These are phyloP conservation scores for Mantis religiosa DNA, from an alignment of 2,888 invertebrate genomes.

Conservation along the genomic window DNA sequence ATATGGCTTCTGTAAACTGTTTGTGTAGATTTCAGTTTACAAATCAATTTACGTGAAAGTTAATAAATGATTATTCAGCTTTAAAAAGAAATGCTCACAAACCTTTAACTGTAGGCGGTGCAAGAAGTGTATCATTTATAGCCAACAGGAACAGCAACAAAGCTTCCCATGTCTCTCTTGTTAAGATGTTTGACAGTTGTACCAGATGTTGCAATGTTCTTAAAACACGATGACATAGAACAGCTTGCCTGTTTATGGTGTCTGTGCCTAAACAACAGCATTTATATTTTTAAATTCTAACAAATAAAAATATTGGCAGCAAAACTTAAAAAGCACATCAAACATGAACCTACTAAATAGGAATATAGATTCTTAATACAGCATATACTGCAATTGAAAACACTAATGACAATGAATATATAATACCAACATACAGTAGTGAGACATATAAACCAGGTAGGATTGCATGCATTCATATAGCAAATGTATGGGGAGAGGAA, in stretches of 20 bases:
- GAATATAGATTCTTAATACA: too few species aligned
- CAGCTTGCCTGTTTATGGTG: conserved; percentile 87
- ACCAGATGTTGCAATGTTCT: conserved; percentile 78
- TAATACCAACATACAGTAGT: too few species aligned
- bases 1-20: too few species aligned
- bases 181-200: conserved; percentile 68
- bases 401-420: too few species aligned
- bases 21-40: too few species aligned
- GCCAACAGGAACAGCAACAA: conserved; percentile 81
- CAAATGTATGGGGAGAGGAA: not conserved
- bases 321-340: too few species aligned
- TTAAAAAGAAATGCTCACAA: not conserved
- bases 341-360: too few species aligned
- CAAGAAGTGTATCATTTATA: conserved; percentile 85
- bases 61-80: not conserved
- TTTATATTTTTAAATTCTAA: not conserved
- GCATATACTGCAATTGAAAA: too few species aligned
- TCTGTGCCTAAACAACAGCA: conserved; percentile 63
- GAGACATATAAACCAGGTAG: too few species aligned
- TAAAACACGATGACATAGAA: conserved; percentile 86
- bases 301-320: too few species aligned
- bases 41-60: too few species aligned
- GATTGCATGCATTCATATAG: too few species aligned
- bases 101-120: conserved; percentile 85
- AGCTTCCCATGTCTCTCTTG: conserved; percentile 87